Evolutionary conservation across 2,888 invertebrate species (phyloP), one percentile per base, ranked within the genome.

Genomic region (Chrysolina haemoptera): DNA sequence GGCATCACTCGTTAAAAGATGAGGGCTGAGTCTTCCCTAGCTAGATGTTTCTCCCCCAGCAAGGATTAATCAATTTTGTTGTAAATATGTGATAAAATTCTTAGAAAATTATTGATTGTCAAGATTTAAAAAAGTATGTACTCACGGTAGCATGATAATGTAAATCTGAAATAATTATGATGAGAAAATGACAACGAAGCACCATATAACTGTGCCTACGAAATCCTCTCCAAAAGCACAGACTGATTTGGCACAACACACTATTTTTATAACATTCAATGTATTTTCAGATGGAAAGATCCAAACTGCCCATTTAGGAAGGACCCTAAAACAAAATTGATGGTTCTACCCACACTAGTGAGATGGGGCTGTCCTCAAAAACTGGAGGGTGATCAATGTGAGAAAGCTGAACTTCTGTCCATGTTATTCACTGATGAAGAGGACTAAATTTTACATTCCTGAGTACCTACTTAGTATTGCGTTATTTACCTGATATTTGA

Each of bases 271-370:
- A 46, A 46, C 43, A 1, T 14, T 43, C 12, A 43, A 43, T 8
- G 3, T 35, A 53, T 68, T 88, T 90, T 46, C 85, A 96, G 95
- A 77, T 98, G 97, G 97, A 97, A 94, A 87, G 93, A 96, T 86
- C 90, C 90, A 68, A 91, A 93, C 14, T 95, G 95, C 85, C 93
- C 94, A 0, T 98, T 96, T 87, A 91, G 97, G 72, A 95, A 93
- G 70, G 94, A 97, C 85, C 85, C 90, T 48, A 90, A 92, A 62
- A 92, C 94, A 0, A 92, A 90, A 79, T 88, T 98, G 69, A 92
- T 94, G 85, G 93, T 94, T 66, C 90, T 98, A 59, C 97, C 98
- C 1, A 97, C 97, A 0, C 86, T 98, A 16, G 87, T 95, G 53
- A 91, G 91, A 82, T 96, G 95, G 95, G 93, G 93, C 71, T 92